Base-by-base conservation (phyloP, 2,888 invertebrate genomes). In the Pycnomerus fuliginosus region DNA sequence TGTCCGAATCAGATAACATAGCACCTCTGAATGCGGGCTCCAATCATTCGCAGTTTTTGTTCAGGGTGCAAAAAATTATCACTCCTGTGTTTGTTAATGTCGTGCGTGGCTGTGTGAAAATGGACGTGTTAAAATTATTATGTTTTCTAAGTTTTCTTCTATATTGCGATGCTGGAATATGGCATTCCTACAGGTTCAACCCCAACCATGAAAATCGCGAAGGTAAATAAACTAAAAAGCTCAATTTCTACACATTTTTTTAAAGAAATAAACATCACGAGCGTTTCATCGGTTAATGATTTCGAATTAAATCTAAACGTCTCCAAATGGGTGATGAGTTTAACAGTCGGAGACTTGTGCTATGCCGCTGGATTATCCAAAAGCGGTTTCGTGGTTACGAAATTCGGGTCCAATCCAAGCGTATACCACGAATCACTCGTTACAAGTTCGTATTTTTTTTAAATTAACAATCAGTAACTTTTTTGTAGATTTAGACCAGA, bases 141-240 rank as follows among this genome's bases (percentile, higher is more conserved):
- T n/a, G n/a, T n/a, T n/a, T n/a, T n/a, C n/a, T n/a, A n/a, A n/a
- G n/a, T n/a, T n/a, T n/a, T n/a, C n/a, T n/a, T n/a, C n/a, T n/a
- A n/a, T n/a, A n/a, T n/a, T n/a, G 33, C 16, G 17, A 20, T 10
- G 33, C 27, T 33, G 4, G 40, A 46, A 48, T 36, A 45, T 69
- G 70, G 71, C 56, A 70, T 47, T 61, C 66, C 2, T 70, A 72
- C 46, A 66, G 69, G 54, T 67, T 67, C 44, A 61, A 56, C 23
- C 61, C 62, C 2, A 69, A 62, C 3, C 53, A 61, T 41, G 65
- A 65, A 30, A 72, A 70, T 58, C 65, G 74, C 44, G 73, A 74
- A 67, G 74, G 76, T 74, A 62, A 64, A 10, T 10, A 22, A 8
- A 37, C 28, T 29, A 27, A 14, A 10, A 2, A 7, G 16, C 28